Evolutionary conservation across 2,797 vertebrate species (phyloP).

Genomic region (Mormyrops attenuatus): DNA sequence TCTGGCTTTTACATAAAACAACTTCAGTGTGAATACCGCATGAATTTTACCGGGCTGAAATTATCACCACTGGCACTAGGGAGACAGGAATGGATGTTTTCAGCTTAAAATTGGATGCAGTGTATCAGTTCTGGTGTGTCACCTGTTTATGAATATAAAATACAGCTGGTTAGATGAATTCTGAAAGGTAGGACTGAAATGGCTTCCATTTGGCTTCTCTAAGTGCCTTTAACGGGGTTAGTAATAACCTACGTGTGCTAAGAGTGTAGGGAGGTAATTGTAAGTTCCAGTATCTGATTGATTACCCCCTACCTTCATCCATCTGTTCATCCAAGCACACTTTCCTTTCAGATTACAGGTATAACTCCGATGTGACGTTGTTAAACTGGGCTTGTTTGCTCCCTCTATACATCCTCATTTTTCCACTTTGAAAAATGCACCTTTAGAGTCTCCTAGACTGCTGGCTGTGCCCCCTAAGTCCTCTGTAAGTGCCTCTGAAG

Average conservation of each 20-base stretch:
- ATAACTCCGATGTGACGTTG: neutral
- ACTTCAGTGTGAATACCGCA: neutral
- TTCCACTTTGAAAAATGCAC: slow-evolving; percentile 4
- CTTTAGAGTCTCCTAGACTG: slow-evolving; percentile 5
- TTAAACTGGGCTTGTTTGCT: slow-evolving; percentile 1
- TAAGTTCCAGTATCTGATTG: neutral
- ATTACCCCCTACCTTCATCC: neutral
- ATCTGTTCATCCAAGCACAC: neutral
- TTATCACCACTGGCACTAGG: neutral
- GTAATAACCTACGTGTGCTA: neutral
- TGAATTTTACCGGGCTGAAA: neutral
- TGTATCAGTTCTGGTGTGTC: neutral
- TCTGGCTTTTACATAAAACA: neutral
- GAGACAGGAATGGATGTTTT: slow-evolving; percentile 8
- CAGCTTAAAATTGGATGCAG: neutral
- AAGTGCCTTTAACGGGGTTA: neutral
- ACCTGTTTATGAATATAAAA: slow-evolving; percentile 13
- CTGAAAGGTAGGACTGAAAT: slow-evolving; percentile 1
- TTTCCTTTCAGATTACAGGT: neutral
- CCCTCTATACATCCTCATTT: neutral
- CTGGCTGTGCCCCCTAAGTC: neutral
- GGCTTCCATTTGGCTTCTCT: neutral
- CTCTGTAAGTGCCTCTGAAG: slow-evolving; percentile 10
- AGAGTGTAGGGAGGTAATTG: neutral
- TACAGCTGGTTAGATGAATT: slow-evolving; percentile 1